These are phyloP conservation scores for Phylloscopus trochilus DNA, from an alignment of 2,113 vertebrate genomes.

Conservation along the genomic window DNA sequence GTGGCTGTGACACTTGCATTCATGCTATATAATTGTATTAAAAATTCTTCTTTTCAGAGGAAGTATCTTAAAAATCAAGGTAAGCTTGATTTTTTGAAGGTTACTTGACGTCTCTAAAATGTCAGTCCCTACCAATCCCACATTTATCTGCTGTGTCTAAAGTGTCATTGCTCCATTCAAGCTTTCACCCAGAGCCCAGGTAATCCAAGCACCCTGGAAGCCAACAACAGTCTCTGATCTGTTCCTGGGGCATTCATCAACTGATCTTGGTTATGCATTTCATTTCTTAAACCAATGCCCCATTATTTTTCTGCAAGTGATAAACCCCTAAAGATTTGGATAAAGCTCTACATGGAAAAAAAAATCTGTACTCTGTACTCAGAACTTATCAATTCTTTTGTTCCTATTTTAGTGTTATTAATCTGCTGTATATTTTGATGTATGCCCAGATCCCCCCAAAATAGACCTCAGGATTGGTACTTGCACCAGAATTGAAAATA, in stretches of 20 bases:
- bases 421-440: not conserved
- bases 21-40: not conserved
- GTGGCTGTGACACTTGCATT: not conserved
- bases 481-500: not conserved
- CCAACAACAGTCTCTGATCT: rapidly evolving
- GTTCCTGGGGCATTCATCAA: rapidly evolving
- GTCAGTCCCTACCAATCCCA: not conserved
- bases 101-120: not conserved
- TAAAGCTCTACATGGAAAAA: not conserved
- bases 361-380: not conserved
- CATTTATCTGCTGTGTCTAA: too few relatives aligned
- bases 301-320: not conserved
- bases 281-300: not conserved
- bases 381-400: not conserved
- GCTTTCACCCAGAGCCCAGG: not conserved
- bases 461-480: not conserved
- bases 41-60: not conserved
- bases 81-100: not conserved
- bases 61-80: not conserved
- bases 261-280: rapidly evolving
- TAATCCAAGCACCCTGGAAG: rapidly evolving
- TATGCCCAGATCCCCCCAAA: not conserved
- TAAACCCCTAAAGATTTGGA: not conserved
- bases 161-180: not conserved
- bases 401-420: not conserved